phyloP scores from a whole-genome alignment of 2,888 invertebrate species.

The Alloplasta piceator region DNA sequence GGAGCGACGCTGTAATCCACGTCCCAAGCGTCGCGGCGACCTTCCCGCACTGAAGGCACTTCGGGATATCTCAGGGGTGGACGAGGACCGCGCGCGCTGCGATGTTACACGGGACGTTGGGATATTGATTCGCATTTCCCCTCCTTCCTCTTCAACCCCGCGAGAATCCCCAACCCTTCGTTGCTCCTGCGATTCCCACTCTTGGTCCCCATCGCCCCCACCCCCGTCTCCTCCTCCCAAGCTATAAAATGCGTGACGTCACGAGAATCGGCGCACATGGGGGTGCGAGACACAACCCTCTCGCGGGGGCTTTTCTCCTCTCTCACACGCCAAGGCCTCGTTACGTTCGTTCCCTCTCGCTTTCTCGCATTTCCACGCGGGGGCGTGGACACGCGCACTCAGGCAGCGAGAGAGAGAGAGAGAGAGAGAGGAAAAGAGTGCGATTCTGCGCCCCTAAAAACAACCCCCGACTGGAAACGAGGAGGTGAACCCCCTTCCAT shows the following conservation, averaged over 20 bases:
- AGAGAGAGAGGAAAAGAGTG: constrained; percentile 35
- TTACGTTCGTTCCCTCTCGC: constrained; percentile 12
- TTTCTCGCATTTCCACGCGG: constrained; percentile 47
- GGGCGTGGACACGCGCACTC: constrained; percentile 75
- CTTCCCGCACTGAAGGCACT: constrained; percentile 81
- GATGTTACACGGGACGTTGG: constrained; percentile 71
- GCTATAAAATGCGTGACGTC: constrained; percentile 57
- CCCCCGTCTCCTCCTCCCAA: no score
- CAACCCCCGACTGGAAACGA: constrained; percentile 25
- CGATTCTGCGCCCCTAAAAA: constrained; percentile 76
- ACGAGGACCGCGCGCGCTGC: constrained; percentile 73
- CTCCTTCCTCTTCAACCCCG: constrained; percentile 1
- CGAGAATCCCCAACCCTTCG: constrained; percentile 45
- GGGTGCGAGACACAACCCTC: constrained; percentile 55
- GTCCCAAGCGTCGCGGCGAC: constrained; percentile 81
- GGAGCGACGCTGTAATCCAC: constrained; percentile 75
- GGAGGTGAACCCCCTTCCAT: constrained; percentile 33
- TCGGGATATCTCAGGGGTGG: constrained; percentile 71
- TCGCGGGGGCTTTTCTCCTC: constrained; percentile 50
- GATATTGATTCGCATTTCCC: constrained; percentile 64
- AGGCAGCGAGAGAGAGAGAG: no score
- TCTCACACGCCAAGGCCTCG: constrained; percentile 36
- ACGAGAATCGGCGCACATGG: constrained; percentile 37
- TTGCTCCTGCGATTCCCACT: neutral
- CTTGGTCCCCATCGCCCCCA: constrained; percentile 31